Conservation (phyloP, 2,113 vertebrate species). For the Ptilorrhoa leucosticta region DNA sequence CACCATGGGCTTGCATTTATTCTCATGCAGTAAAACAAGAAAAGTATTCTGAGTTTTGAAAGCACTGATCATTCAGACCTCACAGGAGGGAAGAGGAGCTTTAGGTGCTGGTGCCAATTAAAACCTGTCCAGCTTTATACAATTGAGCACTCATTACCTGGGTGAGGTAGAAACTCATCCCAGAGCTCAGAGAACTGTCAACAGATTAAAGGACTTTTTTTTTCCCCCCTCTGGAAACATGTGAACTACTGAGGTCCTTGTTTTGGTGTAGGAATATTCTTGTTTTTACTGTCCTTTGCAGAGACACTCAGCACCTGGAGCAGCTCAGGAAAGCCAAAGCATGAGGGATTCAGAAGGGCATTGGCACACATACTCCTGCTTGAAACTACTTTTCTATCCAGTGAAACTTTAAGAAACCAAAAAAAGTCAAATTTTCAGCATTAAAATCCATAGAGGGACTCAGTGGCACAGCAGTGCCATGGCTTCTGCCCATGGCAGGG, state of each 20-base stretch:
- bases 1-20: background rate
- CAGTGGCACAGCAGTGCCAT: accelerated
- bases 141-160: background rate
- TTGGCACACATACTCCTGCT: background rate
- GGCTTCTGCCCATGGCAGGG: background rate
- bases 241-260: background rate
- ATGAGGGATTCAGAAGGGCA: background rate
- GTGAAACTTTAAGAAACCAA: background rate
- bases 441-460: background rate
- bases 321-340: background rate
- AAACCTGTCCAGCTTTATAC: background rate
- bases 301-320: background rate
- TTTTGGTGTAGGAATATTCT: background rate
- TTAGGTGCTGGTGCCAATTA: background rate
- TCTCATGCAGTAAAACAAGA: background rate
- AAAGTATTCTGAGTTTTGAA: background rate
- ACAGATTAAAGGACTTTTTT: background rate
- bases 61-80: background rate
- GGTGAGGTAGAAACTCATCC: background rate
- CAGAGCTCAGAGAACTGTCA: background rate
- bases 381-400: background rate
- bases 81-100: background rate
- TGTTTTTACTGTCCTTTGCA: background rate
- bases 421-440: background rate
- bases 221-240: background rate